A percentile compares a stretch with the other conserved stretches of the same genome.
These are phyloP conservation scores for Drosophila gunungcola DNA, from an alignment of 1,140 invertebrate genomes.

Conservation along the genomic window DNA sequence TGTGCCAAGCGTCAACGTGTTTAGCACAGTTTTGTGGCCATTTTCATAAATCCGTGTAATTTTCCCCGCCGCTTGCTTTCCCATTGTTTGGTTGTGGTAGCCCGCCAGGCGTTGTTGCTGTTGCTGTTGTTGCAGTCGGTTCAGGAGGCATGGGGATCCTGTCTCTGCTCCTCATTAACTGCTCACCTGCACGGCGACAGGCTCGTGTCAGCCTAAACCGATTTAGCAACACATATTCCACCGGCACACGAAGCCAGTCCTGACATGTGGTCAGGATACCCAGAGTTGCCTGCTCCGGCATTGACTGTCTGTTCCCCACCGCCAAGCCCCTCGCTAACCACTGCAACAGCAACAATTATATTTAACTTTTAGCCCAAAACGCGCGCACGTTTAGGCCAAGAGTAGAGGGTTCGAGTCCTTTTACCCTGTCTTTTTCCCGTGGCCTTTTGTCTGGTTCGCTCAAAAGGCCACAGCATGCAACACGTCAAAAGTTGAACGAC, in stretches of 20 bases:
- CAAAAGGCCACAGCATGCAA: slow-evolving; percentile 61
- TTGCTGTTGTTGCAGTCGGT: too few relatives aligned
- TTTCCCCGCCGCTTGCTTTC: slow-evolving; percentile 17
- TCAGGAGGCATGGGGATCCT: slow-evolving; percentile 6
- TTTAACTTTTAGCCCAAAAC: slow-evolving; percentile 75
- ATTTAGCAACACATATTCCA: slow-evolving; percentile 41
- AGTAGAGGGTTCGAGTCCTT: not conserved
- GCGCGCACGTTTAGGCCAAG: slow-evolving; percentile 53
- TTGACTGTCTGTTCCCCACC: slow-evolving; percentile 10
- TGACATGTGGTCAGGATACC: slow-evolving; percentile 45
- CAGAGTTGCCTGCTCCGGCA: slow-evolving; percentile 1
- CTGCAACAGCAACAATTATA: slow-evolving; percentile 74
- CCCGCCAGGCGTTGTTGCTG: slow-evolving; percentile 3
- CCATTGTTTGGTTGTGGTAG: slow-evolving; percentile 38
- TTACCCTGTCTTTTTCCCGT: slow-evolving; percentile 24
- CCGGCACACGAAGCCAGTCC: slow-evolving; percentile 8
- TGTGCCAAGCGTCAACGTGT: slow-evolving; percentile 69
- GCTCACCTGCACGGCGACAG: slow-evolving; percentile 13
- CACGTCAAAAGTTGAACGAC: slow-evolving; percentile 79
- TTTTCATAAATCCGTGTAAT: slow-evolving; percentile 72
- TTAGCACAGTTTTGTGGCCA: slow-evolving; percentile 71
- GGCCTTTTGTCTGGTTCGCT: slow-evolving; percentile 62
- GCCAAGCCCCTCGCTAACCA: slow-evolving; percentile 16
- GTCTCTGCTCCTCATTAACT: slow-evolving; percentile 38
- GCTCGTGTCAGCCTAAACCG: slow-evolving; percentile 31